Percentiles rank a stretch among this genome's conserved stretches.
These are phyloP conservation scores for Calameuta pallipes DNA, from an alignment of 2,888 invertebrate species.

Conservation along the genomic window DNA sequence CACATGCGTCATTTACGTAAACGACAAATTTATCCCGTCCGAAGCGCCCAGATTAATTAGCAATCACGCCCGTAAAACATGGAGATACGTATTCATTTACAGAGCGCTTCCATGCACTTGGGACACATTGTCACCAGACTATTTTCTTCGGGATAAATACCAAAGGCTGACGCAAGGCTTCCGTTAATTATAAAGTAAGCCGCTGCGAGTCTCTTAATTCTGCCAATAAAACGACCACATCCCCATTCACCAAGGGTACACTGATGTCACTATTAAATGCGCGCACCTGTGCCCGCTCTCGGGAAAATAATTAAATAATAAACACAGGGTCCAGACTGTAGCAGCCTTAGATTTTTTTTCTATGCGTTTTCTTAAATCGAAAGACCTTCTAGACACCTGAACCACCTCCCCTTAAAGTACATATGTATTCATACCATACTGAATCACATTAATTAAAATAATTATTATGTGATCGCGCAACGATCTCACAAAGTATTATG, in stretches of 20 bases:
- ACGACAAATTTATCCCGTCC: not conserved
- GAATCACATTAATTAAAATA: not conserved
- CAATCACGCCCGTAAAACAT: not conserved
- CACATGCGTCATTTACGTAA: not conserved
- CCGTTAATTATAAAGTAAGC: conserved; percentile 48
- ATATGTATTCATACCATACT: not conserved
- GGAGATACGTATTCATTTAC: not conserved
- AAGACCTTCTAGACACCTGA: not conserved
- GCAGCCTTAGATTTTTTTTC: conserved; percentile 7
- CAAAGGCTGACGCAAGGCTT: conserved; percentile 33
- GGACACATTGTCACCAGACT: conserved; percentile 6
- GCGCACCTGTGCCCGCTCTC: conserved; percentile 36
- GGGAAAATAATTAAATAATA: conserved; percentile 48
- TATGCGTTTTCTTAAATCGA: not conserved
- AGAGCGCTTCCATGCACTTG: not conserved
- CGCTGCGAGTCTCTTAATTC: conserved; percentile 53
- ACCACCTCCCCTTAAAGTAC: not conserved
- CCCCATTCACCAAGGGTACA: conserved; percentile 28
- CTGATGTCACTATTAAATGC: conserved; percentile 36
- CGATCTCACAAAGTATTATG: not conserved
- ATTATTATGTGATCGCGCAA: not conserved
- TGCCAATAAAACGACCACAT: conserved; percentile 51
- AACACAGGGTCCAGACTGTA: conserved; percentile 2
- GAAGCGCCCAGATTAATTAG: not conserved
- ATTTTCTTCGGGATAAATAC: conserved; percentile 24